Evolutionary conservation across 2,797 vertebrate species (phyloP), one percentile per base, ranked within the genome.

Genomic region (Scleropages formosus): DNA sequence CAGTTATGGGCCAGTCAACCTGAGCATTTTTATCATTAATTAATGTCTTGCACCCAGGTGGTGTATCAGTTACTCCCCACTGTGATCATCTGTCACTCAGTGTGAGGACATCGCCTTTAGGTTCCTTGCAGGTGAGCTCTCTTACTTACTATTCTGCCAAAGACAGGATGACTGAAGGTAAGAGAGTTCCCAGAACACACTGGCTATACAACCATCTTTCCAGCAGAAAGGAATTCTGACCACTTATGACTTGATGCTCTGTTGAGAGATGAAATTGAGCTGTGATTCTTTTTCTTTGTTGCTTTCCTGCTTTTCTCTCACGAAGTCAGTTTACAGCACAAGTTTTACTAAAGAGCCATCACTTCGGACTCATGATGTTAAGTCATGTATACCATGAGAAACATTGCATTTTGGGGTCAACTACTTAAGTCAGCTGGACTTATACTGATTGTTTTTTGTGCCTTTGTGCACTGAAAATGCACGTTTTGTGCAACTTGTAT

Each of bases 321-420:
- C 53, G 71, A 53, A 18, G 27, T 71, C 24, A 53, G 68, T 71
- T 71, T 71, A 71, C 24, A 15, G 49, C 16, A 1, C 16, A 26
- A 22, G 56, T 71, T 16, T 71, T 18, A 12, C 53, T 56, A 2
- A 18, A 56, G 9, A 12, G 11, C 18, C 20, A 20, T 15, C 22
- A 0, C 31, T 27, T 20, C 8, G 15, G 15, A 51, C 7, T 56
- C 13, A 49, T 53, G 47, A 53, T 47, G n/a, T 31, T 58, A 6
- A 2, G 6, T 39, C 31, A 39, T 31, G 39, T 39, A 39, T 39
- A 6, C 31, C 31, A 6, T 6, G 39, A 39, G 31, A n/a, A n/a
- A n/a, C n/a, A n/a, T n/a, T n/a, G n/a, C n/a, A n/a, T n/a, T n/a
- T n/a, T n/a, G n/a, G n/a, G n/a, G n/a, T n/a, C n/a, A n/a, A n/a